phyloP scores from a whole-genome alignment of 1,140 invertebrate genomes.

The Hycleus phaleratus region DNA sequence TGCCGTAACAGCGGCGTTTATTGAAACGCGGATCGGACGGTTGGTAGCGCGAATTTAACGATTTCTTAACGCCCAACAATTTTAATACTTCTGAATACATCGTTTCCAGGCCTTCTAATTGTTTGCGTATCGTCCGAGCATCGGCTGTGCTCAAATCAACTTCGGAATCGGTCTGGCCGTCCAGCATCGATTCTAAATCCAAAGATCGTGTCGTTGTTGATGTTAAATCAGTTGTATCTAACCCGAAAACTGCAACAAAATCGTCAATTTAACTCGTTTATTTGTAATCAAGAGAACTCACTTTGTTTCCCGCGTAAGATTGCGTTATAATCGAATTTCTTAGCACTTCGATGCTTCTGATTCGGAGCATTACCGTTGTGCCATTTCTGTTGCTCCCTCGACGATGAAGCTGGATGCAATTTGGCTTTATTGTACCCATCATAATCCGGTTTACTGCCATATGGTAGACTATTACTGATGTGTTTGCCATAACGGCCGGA shows the following conservation, averaged over 20 bases:
- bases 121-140: constrained; percentile 68
- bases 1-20: constrained; percentile 45
- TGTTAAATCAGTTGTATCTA: constrained; percentile 67
- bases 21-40: constrained; percentile 53
- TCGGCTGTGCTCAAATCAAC: constrained; percentile 70
- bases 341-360: constrained; percentile 30
- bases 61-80: constrained; percentile 62
- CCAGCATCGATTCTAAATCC: constrained; percentile 74
- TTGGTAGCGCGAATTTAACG: constrained; percentile 45
- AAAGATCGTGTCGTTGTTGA: constrained; percentile 66
- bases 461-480: constrained; percentile 48
- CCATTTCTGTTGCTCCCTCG: constrained; percentile 24
- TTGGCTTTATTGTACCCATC: constrained; percentile 30
- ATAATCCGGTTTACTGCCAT: constrained; percentile 52
- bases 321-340: constrained; percentile 36
- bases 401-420: constrained; percentile 10
- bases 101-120: constrained; percentile 76
- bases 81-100: constrained; percentile 75
- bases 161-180: constrained; percentile 59
- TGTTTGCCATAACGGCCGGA: constrained; percentile 41
- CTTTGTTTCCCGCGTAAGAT: constrained; percentile 39
- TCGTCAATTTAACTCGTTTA: neutral
- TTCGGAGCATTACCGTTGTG: constrained; percentile 1
- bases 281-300: constrained; percentile 17
- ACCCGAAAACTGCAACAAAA: constrained; percentile 53